Evolutionary conservation across 2,797 vertebrate genomes (phyloP).

Genomic region (Sardinella longiceps): DNA sequence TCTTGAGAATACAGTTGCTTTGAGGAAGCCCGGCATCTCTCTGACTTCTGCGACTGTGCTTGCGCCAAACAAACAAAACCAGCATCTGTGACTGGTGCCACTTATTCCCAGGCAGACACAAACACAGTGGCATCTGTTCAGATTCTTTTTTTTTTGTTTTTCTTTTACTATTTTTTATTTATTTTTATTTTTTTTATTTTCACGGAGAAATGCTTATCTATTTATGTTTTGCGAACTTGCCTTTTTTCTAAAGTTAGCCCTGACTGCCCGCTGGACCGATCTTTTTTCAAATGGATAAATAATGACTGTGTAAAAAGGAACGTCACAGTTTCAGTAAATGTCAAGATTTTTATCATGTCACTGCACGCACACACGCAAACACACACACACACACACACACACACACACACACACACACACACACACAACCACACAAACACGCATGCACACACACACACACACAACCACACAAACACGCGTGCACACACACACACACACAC

Average conservation of each 20-base stretch:
- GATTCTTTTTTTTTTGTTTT: not conserved
- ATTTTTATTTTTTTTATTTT: not conserved
- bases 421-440: not conserved
- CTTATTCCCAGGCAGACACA: constrained; percentile 28
- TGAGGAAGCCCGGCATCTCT: constrained; percentile 34
- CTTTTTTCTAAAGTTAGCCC: not conserved
- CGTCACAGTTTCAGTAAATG: not conserved
- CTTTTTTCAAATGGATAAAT: constrained; percentile 16
- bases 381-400: not conserved
- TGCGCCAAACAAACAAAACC: constrained; percentile 37
- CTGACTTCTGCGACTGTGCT: constrained; percentile 37
- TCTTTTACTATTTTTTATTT: not conserved
- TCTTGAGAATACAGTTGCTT: constrained; percentile 46
- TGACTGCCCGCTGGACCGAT: not conserved
- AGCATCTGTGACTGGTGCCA: constrained; percentile 41
- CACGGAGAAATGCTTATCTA: constrained; percentile 4
- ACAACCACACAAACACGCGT: too few species aligned
- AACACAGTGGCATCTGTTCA: constrained; percentile 21
- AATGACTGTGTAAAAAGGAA: not conserved
- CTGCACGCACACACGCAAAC: not conserved
- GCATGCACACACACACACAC: not conserved
- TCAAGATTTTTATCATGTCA: constrained; percentile 5
- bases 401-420: not conserved
- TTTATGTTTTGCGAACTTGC: not conserved
- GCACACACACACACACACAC: too few species aligned